These are phyloP conservation scores for Megastigmus dorsalis DNA, from an alignment of 2,888 invertebrate species.

Conservation along the genomic window DNA sequence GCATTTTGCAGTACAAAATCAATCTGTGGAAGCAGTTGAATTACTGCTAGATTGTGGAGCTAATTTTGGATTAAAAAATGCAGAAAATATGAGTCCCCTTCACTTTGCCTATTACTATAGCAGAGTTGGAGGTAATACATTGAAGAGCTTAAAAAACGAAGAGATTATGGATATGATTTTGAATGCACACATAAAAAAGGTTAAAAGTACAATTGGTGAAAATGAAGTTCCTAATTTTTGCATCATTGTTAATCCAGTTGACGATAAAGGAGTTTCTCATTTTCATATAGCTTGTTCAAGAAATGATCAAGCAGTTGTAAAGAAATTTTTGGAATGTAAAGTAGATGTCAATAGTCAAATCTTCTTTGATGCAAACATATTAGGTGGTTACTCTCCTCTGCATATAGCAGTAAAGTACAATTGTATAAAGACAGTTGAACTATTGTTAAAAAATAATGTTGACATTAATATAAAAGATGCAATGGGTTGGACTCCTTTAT, in stretches of 20 bases:
- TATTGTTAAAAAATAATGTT: background rate
- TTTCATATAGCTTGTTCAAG: conserved; percentile 9
- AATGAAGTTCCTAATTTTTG: background rate
- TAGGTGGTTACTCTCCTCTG: background rate
- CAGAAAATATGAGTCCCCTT: background rate
- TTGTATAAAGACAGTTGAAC: background rate
- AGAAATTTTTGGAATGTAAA: background rate
- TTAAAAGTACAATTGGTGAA: background rate
- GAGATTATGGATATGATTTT: background rate
- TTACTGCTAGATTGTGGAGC: background rate
- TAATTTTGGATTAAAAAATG: background rate
- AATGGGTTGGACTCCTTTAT: background rate
- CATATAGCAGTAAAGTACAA: background rate
- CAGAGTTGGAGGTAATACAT: background rate
- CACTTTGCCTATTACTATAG: conserved; percentile 13
- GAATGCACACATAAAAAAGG: background rate
- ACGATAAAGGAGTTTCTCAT: background rate
- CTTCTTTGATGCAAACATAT: background rate
- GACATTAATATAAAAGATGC: background rate
- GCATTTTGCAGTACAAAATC: conserved; percentile 13
- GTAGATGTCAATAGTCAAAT: background rate
- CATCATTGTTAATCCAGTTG: background rate
- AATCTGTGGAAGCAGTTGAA: background rate
- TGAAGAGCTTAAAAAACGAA: background rate
- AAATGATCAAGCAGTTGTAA: background rate